Base-by-base conservation (phyloP, 2,797 vertebrate species). In the Manis crassicaudata region DNA sequence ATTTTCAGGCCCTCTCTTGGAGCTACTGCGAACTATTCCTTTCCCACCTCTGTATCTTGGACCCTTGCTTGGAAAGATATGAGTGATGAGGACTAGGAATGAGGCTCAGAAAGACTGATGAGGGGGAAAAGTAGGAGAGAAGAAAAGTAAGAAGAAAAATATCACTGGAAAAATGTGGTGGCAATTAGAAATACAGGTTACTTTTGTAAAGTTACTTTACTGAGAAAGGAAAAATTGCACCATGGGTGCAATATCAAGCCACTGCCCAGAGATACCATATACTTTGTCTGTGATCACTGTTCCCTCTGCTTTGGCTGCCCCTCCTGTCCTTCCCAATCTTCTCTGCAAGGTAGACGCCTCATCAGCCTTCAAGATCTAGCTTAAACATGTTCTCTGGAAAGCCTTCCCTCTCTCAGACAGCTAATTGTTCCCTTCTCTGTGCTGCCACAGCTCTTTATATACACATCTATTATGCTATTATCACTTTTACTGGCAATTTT, bases 301-400 rank as follows among this genome's bases (percentile, higher is more conserved):
- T 46, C 29, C 54, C 54, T 89, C 52, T n/a, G 77, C 52, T 72
- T 88, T 56, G 54, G 56, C 68, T 56, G 70, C 46, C 72, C 29
- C 73, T 93, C 63, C 43, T 32, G 72, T 46, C 37, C 58, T 88
- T 70, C 13, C 56, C 63, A 40, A 25, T 67, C 63, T 63, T 93
- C 50, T n/a, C 76, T 63, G 54, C 32, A 76, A 90, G 58, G 67
- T 50, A 91, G 88, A 95, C 90, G 92, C 85, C 90, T 89, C 96
- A 50, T 80, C 58, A 93, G 21, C 82, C 70, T 83, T 89, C 86
- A 87, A 83, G 58, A 96, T 67, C 79, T 94, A 85, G 73, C 63
- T 72, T 46, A 88, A 75, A 60, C 14, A 6, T 77, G 21, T 65
- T 92, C 20, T 90, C 85, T 81, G 67, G 37, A 83, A 89, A 90